Base-by-base conservation (phyloP, 2,888 invertebrate genomes). In the Nomada goodeniana region DNA sequence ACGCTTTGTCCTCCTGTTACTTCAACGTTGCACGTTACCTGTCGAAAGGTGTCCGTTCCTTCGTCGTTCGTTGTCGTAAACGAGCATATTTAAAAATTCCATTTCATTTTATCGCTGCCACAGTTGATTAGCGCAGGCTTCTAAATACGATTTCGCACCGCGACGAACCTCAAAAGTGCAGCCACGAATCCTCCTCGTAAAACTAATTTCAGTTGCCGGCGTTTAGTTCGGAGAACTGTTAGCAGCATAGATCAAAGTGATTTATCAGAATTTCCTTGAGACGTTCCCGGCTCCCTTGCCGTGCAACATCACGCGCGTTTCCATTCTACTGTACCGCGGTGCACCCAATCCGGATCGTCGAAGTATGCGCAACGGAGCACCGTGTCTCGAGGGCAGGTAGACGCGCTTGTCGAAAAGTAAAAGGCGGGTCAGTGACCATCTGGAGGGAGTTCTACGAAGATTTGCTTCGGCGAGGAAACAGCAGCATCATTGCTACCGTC, bases 321-420 rank as follows among this genome's bases (percentile, higher is more conserved):
- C 65, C 36, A 52, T 65, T 65, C n/a, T 15, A 52, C 50, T 11
- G 9, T 23, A 13, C 11, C 2, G 1, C n/a, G 11, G 1, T n/a
- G 26, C 11, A 7, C 5, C 11, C 13, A 0, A 5, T 26, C 26
- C 29, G 50, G 50, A 64, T 64, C 11, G 18, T 2, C 0, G 10
- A 53, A 42, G 11, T 26, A 10, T 4, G 29, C 2, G 5, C 36
- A 7, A 36, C 36, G 36, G 7, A 7, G 29, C 7, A 29, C 29
- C 0, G 29, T 29, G n/a, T 63, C 13, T 63, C 18, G n/a, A 64
- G 57, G 50, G 42, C 20, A 55, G 13, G 15, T 11, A 4, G 57
- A 36, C 7, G 7, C 7, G 36, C 26, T n/a, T n/a, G 36, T 18
- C 47, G 23, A 64, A 72, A 64, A 76, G 72, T 76, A 64, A 76